Percentiles rank a stretch among this genome's conserved stretches.
Conservation (phyloP, 1,140 invertebrate genomes). For the Drosophila simulans region DNA sequence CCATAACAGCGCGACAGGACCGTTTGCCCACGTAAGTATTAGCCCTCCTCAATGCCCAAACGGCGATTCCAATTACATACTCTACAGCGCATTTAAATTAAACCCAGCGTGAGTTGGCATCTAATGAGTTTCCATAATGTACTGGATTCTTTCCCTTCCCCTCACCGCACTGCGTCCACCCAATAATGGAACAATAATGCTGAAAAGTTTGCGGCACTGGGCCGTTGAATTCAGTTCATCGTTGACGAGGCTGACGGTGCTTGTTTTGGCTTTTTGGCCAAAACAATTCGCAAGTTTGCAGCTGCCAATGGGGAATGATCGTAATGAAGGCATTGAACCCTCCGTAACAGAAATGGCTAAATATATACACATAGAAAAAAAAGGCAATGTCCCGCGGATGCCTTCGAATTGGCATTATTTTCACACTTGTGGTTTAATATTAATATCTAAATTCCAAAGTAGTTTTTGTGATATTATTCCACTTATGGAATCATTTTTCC, state of each 20-base stretch:
- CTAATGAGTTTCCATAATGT: constrained; percentile 68
- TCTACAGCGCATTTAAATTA: constrained; percentile 69
- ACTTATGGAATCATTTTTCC: not conserved
- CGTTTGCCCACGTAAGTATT: constrained; percentile 88
- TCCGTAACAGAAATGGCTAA: constrained; percentile 35
- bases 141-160: not conserved
- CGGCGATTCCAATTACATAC: constrained; percentile 69
- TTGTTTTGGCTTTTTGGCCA: constrained; percentile 60
- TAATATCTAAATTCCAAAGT: too few species aligned
- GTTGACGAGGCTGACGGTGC: constrained; percentile 50
- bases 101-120: constrained; percentile 65
- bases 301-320: constrained; percentile 42
- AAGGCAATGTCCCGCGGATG: not conserved
- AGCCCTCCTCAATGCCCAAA: constrained; percentile 40
- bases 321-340: constrained; percentile 74
- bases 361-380: not conserved
- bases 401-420: too few species aligned
- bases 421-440: too few species aligned
- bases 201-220: constrained; percentile 44
- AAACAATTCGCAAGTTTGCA: constrained; percentile 79
- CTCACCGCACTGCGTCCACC: not conserved
- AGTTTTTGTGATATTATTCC: too few species aligned
- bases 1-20: constrained; percentile 91
- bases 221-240: constrained; percentile 37
- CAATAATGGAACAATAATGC: constrained; percentile 58